Percentiles rank a stretch among this genome's conserved stretches.
Conservation (phyloP, 2,113 vertebrate species). For the Ptyas mucosa region DNA sequence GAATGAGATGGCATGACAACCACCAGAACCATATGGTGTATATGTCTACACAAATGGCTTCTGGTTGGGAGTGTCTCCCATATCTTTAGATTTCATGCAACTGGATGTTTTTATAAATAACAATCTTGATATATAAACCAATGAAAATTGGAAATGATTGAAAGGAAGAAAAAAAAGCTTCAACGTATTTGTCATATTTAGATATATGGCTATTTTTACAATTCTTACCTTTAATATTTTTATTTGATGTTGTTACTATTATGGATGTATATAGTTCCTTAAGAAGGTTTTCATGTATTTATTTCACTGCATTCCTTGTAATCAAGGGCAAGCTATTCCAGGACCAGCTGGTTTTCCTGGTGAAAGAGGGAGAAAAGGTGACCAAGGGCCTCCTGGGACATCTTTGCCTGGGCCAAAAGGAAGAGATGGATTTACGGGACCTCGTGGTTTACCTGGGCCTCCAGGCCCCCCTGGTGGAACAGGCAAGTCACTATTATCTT, state of each 20-base stretch:
- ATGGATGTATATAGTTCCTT: not conserved
- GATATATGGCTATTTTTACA: not conserved
- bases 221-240: not conserved
- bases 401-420: slow-evolving; percentile 79
- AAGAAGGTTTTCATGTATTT: not conserved
- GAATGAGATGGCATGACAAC: not conserved
- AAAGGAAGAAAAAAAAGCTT: not conserved
- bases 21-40: not conserved
- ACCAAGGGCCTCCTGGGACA: slow-evolving; percentile 78
- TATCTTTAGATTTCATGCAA: not conserved
- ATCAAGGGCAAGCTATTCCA: slow-evolving; percentile 52
- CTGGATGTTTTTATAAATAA: not conserved
- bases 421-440: slow-evolving; percentile 71
- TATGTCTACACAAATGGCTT: not conserved
- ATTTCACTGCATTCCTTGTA: not conserved
- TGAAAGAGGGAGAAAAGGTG: slow-evolving; percentile 83
- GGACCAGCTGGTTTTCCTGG: slow-evolving; percentile 84
- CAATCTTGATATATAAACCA: not conserved
- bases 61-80: not conserved
- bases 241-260: not conserved
- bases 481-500: slow-evolving; percentile 41
- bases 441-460: slow-evolving; percentile 74
- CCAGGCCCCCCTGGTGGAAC: slow-evolving; percentile 74
- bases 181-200: not conserved
- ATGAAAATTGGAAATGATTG: not conserved